phyloP scores from a whole-genome alignment of 53 echinoderm and acorn worm genomes.

The Stichopus horrens region DNA sequence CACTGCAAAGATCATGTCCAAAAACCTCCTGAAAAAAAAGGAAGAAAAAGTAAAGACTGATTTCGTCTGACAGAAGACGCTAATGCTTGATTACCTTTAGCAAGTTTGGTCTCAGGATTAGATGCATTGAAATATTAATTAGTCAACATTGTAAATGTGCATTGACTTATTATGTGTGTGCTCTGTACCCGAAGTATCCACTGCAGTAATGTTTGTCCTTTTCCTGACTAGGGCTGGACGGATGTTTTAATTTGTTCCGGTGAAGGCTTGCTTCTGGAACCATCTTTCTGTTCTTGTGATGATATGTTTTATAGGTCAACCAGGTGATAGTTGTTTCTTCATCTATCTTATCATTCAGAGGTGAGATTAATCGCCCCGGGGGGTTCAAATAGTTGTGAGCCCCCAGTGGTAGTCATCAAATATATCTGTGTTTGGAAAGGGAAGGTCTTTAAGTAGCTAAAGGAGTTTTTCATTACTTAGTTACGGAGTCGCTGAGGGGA shows the following conservation, averaged over 20 bases:
- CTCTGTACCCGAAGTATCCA: no score
- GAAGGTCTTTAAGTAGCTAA: constrained; percentile 47
- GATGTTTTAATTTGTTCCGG: constrained; percentile 2
- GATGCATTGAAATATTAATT: no score
- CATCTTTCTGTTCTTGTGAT: constrained; percentile 4
- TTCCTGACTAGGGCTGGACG: background rate
- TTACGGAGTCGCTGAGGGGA: constrained; percentile 33
- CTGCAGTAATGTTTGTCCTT: background rate
- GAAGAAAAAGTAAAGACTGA: no score
- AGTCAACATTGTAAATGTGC: no score
- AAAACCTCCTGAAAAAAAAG: no score
- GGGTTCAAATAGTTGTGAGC: constrained; percentile 33
- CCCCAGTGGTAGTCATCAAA: constrained; percentile 47
- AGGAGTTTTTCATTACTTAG: constrained; percentile 47
- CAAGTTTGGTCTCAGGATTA: no score
- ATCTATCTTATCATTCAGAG: constrained; percentile 2
- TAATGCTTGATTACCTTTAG: no score
- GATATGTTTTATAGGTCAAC: constrained; percentile 44
- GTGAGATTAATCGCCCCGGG: constrained; percentile 15
- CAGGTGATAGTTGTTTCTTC: constrained; percentile 33
- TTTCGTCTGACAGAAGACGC: no score
- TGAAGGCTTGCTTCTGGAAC: background rate
- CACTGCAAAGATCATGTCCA: no score
- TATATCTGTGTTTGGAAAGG: constrained; percentile 39
- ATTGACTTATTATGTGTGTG: no score